Conservation (phyloP, 2,888 invertebrate genomes). For the Diachrysia chrysitis region DNA sequence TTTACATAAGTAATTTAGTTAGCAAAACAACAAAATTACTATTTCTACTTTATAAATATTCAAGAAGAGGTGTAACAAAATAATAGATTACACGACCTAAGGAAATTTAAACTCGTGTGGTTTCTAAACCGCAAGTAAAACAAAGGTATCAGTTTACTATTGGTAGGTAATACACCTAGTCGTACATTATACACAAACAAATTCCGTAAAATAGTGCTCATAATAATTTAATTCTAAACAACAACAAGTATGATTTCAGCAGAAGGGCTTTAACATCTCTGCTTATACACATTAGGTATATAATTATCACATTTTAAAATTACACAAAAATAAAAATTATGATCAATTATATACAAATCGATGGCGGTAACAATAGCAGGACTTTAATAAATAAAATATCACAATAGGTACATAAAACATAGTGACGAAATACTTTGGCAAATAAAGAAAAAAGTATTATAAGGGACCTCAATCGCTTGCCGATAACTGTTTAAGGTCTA, state of each 20-base stretch:
- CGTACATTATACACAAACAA: neutral
- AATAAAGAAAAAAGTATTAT: neutral
- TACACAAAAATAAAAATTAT: neutral
- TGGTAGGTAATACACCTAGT: neutral
- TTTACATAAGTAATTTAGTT: too few species aligned
- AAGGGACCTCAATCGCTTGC: neutral
- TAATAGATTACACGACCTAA: neutral
- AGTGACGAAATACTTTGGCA: neutral
- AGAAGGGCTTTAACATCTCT: neutral
- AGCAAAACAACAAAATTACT: neutral
- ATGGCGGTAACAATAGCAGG: neutral
- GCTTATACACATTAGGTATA: neutral
- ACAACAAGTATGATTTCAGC: neutral
- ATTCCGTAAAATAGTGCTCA: neutral
- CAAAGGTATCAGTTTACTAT: conserved; percentile 4
- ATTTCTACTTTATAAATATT: neutral
- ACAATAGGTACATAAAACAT: neutral
- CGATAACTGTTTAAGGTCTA: neutral
- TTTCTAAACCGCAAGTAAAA: neutral
- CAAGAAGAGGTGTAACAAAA: neutral
- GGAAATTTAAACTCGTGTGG: neutral
- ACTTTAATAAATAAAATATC: neutral
- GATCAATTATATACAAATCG: neutral
- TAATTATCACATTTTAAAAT: neutral
- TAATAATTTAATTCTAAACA: neutral